Evolutionary conservation across 1,140 invertebrate genomes (phyloP).

Genomic region (Drosophila takahashii): DNA sequence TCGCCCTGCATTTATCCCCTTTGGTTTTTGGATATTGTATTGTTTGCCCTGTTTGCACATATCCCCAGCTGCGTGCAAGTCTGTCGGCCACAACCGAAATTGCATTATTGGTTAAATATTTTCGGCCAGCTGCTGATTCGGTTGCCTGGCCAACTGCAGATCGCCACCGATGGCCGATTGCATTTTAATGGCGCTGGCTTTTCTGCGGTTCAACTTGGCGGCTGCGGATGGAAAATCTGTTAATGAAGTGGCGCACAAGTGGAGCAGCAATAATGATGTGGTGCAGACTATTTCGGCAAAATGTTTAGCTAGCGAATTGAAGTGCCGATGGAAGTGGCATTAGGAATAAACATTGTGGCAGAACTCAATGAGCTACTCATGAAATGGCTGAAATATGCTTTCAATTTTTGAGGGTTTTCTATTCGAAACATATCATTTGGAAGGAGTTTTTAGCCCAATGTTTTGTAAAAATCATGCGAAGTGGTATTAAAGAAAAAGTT

Average conservation of each 20-base stretch:
- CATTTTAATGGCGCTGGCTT: conserved; percentile 63
- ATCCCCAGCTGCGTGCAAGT: conserved; percentile 8
- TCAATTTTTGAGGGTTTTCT: neutral
- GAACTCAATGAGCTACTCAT: conserved; percentile 4
- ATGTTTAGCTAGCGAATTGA: conserved; percentile 12
- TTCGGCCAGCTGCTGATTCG: conserved; percentile 38
- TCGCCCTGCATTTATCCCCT: neutral
- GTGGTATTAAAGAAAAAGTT: too few species aligned
- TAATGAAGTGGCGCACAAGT: conserved; percentile 58
- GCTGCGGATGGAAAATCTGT: conserved; percentile 26
- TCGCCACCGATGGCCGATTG: conserved; percentile 37
- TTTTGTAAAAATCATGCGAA: neutral
- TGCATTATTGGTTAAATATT: conserved; percentile 66
- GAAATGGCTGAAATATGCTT: neutral
- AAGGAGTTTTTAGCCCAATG: neutral
- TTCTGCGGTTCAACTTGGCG: conserved; percentile 29
- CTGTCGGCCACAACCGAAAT: conserved; percentile 34
- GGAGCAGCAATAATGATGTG: conserved; percentile 35
- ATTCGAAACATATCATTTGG: neutral
- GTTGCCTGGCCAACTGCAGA: conserved; percentile 15
- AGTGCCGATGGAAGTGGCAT: conserved; percentile 2
- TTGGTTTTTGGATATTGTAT: conserved; percentile 4
- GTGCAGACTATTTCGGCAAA: conserved; percentile 19
- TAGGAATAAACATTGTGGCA: conserved; percentile 11
- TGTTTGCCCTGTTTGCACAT: neutral